Base-by-base conservation (phyloP, 2,113 vertebrate genomes). In the Asarcornis scutulata region DNA sequence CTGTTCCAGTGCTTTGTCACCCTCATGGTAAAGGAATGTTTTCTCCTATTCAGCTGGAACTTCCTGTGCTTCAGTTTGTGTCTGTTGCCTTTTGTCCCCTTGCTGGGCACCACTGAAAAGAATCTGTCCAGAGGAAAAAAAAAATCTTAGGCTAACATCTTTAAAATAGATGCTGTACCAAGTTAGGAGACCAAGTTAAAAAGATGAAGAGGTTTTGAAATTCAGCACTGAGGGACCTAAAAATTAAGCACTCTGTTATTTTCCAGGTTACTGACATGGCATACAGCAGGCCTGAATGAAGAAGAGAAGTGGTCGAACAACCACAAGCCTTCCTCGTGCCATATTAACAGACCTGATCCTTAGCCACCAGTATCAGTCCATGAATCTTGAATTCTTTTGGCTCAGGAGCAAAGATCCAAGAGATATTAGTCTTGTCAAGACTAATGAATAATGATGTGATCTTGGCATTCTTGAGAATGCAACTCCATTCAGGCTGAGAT, bases 311-410 rank as follows among this genome's bases (percentile, higher is more conserved):
- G 29, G 14, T 34, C 26, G 17, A 60, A 64, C 4, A 34, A 31
- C 17, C 3, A 6, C 27, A 75, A 68, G 21, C 4, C 21, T 72
- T 58, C 53, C 7, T 91, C 0, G 0, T 66, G 16, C 11, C 55
- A 63, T 8, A 36, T 87, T 78, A 69, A 64, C 8, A 66, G 13
- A 66, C 7, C 2, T 0, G 7, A 27, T 25, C 8, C 25, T 67
- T 31, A 56, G 7, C 6, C n/a, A 36, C 50, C 36, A 48, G 9
- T 59, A 64, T 26, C 89, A 91, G 63, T 4, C 20, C 32, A 26
- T n/a, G 7, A 34, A 72, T 71, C 53, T 84, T 78, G 38, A 36
- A 22, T 87, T 52, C 42, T 46, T 1, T 20, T 87, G 46, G 25
- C n/a, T 82, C n/a, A 63, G 46, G 5, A 89, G 29, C 17, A 86